Evolutionary conservation across 1,140 invertebrate genomes (phyloP).

Genomic region (Caerostris extrusa): DNA sequence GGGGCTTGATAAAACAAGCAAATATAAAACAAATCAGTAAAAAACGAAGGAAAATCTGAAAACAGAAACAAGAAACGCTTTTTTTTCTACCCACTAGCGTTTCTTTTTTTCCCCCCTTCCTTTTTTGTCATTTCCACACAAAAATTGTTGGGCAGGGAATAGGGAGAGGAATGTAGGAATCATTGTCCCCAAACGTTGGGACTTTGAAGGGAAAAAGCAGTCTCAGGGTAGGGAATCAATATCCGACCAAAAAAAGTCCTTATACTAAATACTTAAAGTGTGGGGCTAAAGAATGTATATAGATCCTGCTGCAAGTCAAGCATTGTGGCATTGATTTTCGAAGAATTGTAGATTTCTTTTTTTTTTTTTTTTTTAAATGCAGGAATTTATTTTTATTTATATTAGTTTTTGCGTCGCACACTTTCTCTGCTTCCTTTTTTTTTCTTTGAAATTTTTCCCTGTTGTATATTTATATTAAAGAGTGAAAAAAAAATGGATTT

Average conservation of each 20-base stretch:
- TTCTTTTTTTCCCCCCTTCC: background rate
- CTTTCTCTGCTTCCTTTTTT: background rate
- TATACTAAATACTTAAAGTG: constrained; percentile 46
- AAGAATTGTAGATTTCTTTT: background rate
- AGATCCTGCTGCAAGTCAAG: constrained; percentile 6
- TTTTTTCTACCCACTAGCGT: too few species aligned
- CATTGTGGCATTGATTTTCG: constrained; percentile 38
- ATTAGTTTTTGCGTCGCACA: background rate
- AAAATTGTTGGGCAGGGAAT: constrained; percentile 24
- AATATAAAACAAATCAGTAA: background rate
- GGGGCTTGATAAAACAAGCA: background rate
- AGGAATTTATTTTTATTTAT: constrained; percentile 24
- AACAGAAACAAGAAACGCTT: constrained; percentile 14
- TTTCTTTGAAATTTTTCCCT: constrained; percentile 5
- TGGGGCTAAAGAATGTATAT: constrained; percentile 22
- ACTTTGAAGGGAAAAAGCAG: constrained; percentile 27
- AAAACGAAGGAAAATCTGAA: background rate
- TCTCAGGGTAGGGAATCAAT: constrained; percentile 54
- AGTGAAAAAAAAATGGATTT: constrained; percentile 28
- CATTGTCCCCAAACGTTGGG: background rate
- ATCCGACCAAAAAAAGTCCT: constrained; percentile 37
- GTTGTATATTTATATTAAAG: constrained; percentile 2
- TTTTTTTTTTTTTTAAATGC: background rate
- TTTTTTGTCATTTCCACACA: background rate
- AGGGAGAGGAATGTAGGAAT: constrained; percentile 2